These are phyloP conservation scores for Ormyrus thymus DNA, from an alignment of 2,888 invertebrate genomes.

Conservation along the genomic window DNA sequence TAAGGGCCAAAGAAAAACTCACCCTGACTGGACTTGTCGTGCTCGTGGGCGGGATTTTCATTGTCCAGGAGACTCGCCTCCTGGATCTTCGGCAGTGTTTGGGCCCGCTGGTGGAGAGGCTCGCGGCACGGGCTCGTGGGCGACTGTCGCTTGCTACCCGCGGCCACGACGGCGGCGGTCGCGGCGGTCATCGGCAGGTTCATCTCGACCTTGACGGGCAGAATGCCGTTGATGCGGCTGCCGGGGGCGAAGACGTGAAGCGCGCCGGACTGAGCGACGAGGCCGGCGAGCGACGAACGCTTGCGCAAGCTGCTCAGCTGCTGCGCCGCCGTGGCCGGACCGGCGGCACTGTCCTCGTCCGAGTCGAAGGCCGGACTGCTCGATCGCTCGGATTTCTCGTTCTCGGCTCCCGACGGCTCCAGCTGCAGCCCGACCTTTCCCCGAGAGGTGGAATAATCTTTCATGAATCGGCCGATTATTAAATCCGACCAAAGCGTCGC, in stretches of 20 bases:
- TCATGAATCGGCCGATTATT: too few species aligned
- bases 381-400: slow-evolving; percentile 87
- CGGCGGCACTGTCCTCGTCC: slow-evolving; percentile 89
- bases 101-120: slow-evolving; percentile 66
- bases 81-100: slow-evolving; percentile 80
- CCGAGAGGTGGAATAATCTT: too few species aligned
- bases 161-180: slow-evolving; percentile 9
- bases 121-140: slow-evolving; percentile 72
- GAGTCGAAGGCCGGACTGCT: slow-evolving; percentile 96
- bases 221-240: slow-evolving; percentile 67
- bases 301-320: slow-evolving; percentile 76
- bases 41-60: slow-evolving; percentile 76
- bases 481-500: too few species aligned
- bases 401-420: slow-evolving; percentile 73
- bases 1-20: neutral
- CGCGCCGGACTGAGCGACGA: slow-evolving; percentile 82
- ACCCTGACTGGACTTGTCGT: slow-evolving; percentile 64
- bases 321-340: slow-evolving; percentile 61
- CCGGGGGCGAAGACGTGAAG: slow-evolving; percentile 72
- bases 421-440: neutral
- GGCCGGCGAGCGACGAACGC: slow-evolving; percentile 81
- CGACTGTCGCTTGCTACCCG: slow-evolving; percentile 58
- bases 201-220: slow-evolving; percentile 64
- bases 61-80: slow-evolving; percentile 77
- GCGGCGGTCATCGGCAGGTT: slow-evolving; percentile 54